Base-by-base conservation (phyloP, 92 coral and sea anemone genomes). In the Palythoa grandiflora region DNA sequence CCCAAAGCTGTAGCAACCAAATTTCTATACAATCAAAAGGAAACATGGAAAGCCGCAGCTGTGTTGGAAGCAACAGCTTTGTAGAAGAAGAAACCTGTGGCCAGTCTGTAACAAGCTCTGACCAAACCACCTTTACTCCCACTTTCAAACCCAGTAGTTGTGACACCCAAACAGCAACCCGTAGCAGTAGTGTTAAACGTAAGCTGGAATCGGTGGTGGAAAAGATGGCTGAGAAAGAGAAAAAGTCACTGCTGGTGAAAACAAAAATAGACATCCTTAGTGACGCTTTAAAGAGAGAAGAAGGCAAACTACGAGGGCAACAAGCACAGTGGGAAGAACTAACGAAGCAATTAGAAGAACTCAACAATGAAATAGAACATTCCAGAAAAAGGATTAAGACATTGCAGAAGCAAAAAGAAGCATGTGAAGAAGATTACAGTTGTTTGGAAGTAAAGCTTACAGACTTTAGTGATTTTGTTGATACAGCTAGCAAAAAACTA, bases 201-300 rank as follows among this genome's bases (percentile, higher is more conserved):
- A 81, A 81, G 73, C 52, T 81, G 75, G 75, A 81, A 68, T 5
- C 28, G 13, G 19, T 81, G 61, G 66, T 81, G 47, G n/a, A 65
- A 48, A 81, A 65, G 47, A 53, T 54, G 13, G 75, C 6, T 14
- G 86, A 81, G 59, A 81, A 66, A 66, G 86, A 81, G 40, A 44
- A 81, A 70, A 44, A 61, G 9, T 47, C 40, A 19, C 20, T 5
- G 14, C 48, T 14, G 17, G 66, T 63, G 60, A 68, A 70, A 66
- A 44, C 35, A 3, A 65, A 61, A 40, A 79, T 10, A 19, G 44
- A 66, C 17, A 59, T 21, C 3, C 75, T 81, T 1, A 16, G 17
- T 21, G 21, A 68, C 40, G 74, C 40, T 13, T 17, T 81, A 47
- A 74, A 68, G 50, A 81, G 28, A 20, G 75, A 81, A 68, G 71